Evolutionary conservation across 2,888 invertebrate genomes (phyloP), one percentile per base, ranked within the genome.

Genomic region (Drosophila pseudotakahashii): DNA sequence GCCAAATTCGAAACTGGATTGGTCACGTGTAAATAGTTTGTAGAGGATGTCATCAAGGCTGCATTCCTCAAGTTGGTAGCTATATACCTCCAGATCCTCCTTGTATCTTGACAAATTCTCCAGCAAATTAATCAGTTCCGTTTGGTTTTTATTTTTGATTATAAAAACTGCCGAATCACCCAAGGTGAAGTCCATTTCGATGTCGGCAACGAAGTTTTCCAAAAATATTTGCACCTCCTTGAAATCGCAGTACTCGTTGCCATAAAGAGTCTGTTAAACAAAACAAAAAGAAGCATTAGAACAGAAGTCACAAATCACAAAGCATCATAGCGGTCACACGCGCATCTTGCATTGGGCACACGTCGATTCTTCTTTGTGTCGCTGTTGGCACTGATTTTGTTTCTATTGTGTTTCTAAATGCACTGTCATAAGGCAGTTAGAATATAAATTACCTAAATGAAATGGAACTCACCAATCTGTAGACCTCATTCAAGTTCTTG

Each of bases 11-110:
- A 42, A 34, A 0, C 14, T 9, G 0, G 41, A 23, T 11, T 37
- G 36, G 9, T 55, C 42, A 11, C 16, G 16, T 1, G 16, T 30
- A 5, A 66, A 23, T 9, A 30, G 51, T 34, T 94, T 94, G 93
- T 96, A 94, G 87, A 96, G 96, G 0, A 97, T 96, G 91, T 97
- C 96, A 92, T 97, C 97, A 91, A 97, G 93, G 0, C 96, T 96
- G 1, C 97, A 96, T 5, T 97, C 94, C 6, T 95, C 94, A 23
- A 97, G 94, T 6, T 97, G 96, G 89, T 95, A 97, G 90, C 95
- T 95, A 54, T 94, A 94, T 61, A 96, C 94, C 14, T 94, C 94
- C 19, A 97, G 92, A 1, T 87, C 88, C 0, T 91, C 88, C 42
- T 93, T 93, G 51, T 93, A 93, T 0, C 84, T 86, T 82, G 96